These are phyloP conservation scores for human (Homo sapiens) DNA, from an alignment of 2,113 vertebrate genomes.

Conservation along the genomic window GRCh38 chrX:136275001-136275500, in stretches of 20 bases:
- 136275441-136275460: constrained; percentile 1
- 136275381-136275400: constrained; percentile 30
- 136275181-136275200: background rate
- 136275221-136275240: background rate
- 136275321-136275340: constrained; percentile 8
- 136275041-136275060: background rate
- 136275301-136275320: constrained; percentile 10
- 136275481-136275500: constrained; percentile 24
- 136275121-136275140: background rate
- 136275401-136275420: constrained; percentile 17
- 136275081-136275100: background rate
- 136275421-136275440: constrained; percentile 37
- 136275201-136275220: background rate
- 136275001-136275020: background rate
- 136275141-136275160: background rate
- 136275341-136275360: constrained; percentile 37
- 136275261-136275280: background rate
- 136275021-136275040: background rate
- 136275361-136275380: constrained; percentile 31
- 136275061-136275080: background rate
- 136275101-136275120: background rate
- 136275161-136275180: background rate
- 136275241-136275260: background rate
- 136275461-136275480: constrained; percentile 29
- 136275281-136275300: background rate